Evolutionary conservation across 2,113 vertebrate genomes (phyloP).

Genomic region (Mirza zaza): DNA sequence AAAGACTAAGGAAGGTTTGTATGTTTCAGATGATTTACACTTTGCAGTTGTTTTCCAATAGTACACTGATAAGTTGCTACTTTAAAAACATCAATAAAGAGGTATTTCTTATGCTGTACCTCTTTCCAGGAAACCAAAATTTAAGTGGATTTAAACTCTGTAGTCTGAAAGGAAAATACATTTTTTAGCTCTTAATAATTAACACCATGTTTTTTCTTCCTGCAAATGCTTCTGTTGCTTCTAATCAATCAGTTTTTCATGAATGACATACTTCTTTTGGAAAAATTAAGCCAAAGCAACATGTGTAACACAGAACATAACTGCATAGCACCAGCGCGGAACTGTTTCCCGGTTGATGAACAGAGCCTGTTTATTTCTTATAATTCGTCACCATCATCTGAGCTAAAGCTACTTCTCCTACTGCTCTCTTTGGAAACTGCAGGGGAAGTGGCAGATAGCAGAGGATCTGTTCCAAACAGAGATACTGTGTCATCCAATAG

Average conservation of each 20-base stretch:
- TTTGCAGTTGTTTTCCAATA: neutral
- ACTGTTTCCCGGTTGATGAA: constrained; percentile 34
- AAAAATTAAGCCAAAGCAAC: constrained; percentile 61
- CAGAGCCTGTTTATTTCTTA: constrained; percentile 78
- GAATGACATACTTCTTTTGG: neutral
- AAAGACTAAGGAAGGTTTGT: neutral
- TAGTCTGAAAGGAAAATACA: neutral
- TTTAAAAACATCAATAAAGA: neutral
- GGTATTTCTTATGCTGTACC: neutral
- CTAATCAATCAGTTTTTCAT: constrained; percentile 12
- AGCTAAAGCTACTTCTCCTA: constrained; percentile 95
- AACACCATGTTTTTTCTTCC: constrained; percentile 43
- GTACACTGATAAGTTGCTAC: neutral
- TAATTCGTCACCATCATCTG: constrained; percentile 90
- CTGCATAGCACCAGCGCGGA: constrained; percentile 60
- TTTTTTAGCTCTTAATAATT: neutral
- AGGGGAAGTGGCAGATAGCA: constrained; percentile 93
- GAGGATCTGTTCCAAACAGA: constrained; percentile 92
- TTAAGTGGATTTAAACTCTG: constrained; percentile 51
- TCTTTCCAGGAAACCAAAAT: constrained; percentile 52
- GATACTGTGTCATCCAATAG: constrained; percentile 92
- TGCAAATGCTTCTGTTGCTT: constrained; percentile 45
- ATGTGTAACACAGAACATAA: neutral
- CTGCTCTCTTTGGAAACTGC: constrained; percentile 94
- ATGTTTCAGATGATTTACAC: neutral